Percentiles rank a stretch among this genome's conserved stretches.
These are phyloP conservation scores for Nestor notabilis DNA, from an alignment of 2,113 vertebrate genomes.

Conservation along the genomic window DNA sequence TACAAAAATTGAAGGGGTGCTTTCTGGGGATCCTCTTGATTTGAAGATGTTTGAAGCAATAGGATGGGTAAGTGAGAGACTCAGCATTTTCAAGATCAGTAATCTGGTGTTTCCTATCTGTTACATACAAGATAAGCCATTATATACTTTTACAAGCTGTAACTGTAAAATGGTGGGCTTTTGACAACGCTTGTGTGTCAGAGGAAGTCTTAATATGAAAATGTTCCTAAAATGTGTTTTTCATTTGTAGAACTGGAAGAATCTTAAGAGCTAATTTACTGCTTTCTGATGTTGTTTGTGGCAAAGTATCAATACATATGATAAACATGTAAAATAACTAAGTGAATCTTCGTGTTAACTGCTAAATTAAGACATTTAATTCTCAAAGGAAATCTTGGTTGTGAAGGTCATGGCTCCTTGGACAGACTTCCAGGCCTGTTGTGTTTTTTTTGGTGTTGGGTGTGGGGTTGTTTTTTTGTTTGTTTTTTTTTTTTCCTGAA, in stretches of 20 bases:
- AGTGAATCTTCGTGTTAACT: not conserved
- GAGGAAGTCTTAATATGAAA: not conserved
- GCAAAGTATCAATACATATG: not conserved
- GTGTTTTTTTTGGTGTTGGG: not conserved
- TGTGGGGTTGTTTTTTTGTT: too few species aligned
- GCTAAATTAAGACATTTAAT: not conserved
- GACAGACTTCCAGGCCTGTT: not conserved
- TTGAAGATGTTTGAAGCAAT: conserved; percentile 98
- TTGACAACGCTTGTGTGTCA: not conserved
- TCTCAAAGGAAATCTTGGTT: not conserved
- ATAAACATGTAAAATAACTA: not conserved
- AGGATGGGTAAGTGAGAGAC: conserved; percentile 88
- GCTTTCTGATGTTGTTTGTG: not conserved
- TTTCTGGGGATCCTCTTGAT: conserved; percentile 96
- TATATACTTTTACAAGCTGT: not conserved
- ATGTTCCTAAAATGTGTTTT: not conserved
- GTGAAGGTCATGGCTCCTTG: not conserved
- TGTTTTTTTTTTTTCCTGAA: not conserved
- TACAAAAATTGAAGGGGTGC: conserved; percentile 93
- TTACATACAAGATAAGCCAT: not conserved
- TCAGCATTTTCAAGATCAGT: not conserved
- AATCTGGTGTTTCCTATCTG: not conserved
- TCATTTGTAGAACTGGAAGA: not conserved
- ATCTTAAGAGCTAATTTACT: not conserved
- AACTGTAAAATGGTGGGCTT: not conserved